These are phyloP conservation scores for Julus scandinavius DNA, from an alignment of 2,888 invertebrate species.

Conservation along the genomic window DNA sequence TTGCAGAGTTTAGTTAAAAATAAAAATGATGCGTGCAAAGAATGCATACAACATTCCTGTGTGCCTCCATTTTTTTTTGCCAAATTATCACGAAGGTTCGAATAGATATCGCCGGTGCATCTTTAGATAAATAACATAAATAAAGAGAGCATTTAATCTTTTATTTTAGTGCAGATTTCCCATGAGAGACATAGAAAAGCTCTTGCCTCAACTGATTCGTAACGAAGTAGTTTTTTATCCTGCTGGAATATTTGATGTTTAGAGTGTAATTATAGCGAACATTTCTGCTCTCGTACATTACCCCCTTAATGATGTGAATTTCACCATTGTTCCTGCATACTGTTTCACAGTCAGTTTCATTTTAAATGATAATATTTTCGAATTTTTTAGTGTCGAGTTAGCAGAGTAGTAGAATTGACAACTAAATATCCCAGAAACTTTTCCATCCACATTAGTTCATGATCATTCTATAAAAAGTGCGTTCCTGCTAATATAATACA, in stretches of 20 bases:
- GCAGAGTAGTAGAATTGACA: not conserved
- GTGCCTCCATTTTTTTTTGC: not conserved
- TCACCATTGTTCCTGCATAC: not conserved
- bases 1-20: not conserved
- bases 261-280: not conserved
- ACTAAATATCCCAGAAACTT: no score
- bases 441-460: not conserved
- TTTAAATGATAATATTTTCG: not conserved
- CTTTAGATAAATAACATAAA: constrained; percentile 21
- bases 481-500: not conserved
- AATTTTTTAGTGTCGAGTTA: not conserved
- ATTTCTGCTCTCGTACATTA: not conserved
- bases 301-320: not conserved
- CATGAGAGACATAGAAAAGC: not conserved
- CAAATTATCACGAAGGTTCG: not conserved
- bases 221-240: not conserved
- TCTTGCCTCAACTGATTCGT: constrained; percentile 2
- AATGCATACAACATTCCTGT: not conserved
- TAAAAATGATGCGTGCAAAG: not conserved
- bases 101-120: not conserved
- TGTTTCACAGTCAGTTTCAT: not conserved
- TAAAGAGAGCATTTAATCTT: constrained; percentile 29
- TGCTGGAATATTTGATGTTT: not conserved
- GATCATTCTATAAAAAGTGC: not conserved
- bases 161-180: constrained; percentile 23